Percentiles rank a stretch among this genome's conserved stretches.
These are phyloP conservation scores for Telmatochromis sp. DNA, from an alignment of 2,113 vertebrate species.

Conservation along the genomic window DNA sequence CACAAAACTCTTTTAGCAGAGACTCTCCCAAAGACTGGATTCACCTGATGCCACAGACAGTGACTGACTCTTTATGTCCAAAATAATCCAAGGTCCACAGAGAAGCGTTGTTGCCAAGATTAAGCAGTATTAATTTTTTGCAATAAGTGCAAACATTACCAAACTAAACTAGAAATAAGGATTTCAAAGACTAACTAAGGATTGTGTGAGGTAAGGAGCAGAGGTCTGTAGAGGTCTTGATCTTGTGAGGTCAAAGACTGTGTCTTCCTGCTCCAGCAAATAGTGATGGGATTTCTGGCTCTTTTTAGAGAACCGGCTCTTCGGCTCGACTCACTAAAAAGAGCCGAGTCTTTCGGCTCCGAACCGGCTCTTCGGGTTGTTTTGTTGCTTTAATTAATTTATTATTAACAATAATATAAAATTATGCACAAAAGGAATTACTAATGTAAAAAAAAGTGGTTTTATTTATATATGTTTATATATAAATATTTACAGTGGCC, in stretches of 20 bases:
- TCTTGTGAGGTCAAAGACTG: background rate
- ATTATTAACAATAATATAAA: background rate
- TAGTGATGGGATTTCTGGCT: background rate
- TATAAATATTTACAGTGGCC: background rate
- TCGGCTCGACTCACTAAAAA: background rate
- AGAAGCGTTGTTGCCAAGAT: background rate
- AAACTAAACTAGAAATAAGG: background rate
- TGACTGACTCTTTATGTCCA: background rate
- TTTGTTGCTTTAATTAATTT: background rate
- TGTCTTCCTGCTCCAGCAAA: background rate
- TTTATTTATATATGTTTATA: background rate
- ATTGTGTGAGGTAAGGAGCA: background rate
- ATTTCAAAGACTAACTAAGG: background rate
- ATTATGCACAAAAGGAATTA: background rate
- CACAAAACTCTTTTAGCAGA: background rate
- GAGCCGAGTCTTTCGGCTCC: background rate
- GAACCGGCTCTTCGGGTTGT: rapidly evolving
- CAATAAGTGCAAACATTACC: background rate
- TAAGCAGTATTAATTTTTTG: background rate
- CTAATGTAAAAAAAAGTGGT: background rate
- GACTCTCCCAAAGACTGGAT: background rate
- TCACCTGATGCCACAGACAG: background rate
- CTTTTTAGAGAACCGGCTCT: background rate
- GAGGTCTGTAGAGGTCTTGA: background rate
- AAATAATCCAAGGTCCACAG: background rate